Base-by-base conservation (phyloP, 2,888 invertebrate species). In the Charanyca ferruginea region DNA sequence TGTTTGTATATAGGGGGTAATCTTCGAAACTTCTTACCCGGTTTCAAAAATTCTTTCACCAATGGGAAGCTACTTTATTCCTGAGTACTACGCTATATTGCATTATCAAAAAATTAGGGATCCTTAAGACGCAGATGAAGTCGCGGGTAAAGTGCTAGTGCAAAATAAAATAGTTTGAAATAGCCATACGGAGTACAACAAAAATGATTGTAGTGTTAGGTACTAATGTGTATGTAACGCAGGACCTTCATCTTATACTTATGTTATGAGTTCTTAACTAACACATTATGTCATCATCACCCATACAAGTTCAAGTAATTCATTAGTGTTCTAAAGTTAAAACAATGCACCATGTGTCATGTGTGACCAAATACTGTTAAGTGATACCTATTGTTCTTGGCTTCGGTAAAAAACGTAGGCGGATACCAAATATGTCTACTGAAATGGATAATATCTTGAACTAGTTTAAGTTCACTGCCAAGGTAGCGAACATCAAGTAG, bases 291-390 rank as follows among this genome's bases (percentile, higher is more conserved):
- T 32, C 44, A 59, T 35, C 44, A 74, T 66, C 20, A 45, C 18
- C 74, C 58, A 58, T 32, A 9, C 8, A 20, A 57, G 58, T 71
- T 67, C 57, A 71, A 71, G 44, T 42, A 44, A 44, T 18, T 53
- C 67, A 74, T 54, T 58, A 66, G 58, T 66, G n/a, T n/a, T n/a
- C 16, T 58, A 18, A 7, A 58, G 23, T 44, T 32, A 20, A 47
- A 57, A 65, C 65, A 65, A 53, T 70, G 47, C 38, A 53, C 2
- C 38, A 38, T 9, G 32, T 58, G 23, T 73, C 38, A 38, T 9
- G 32, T 58, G 23, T 73, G 38, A 48, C 58, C 74, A 73, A 66
- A 44, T 38, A 38, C 16, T 38, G 38, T 4, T 16, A 38, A 38
- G 4, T 38, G 16, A 3, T 16, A 35, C 20, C 44, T 41, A 52